Conservation (phyloP, 2,888 invertebrate species). For the Flabesymbios commensalis region DNA sequence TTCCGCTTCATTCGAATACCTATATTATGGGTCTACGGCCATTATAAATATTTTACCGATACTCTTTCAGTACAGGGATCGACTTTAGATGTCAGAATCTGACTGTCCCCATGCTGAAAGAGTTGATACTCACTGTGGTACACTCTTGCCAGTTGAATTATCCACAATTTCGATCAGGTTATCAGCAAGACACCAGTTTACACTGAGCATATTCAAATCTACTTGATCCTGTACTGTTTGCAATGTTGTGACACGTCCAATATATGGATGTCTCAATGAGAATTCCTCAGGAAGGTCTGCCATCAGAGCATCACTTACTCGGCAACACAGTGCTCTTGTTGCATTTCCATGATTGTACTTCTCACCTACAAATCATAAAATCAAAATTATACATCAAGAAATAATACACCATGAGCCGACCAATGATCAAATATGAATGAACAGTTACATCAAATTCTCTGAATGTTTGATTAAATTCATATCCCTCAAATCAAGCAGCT, state of each 20-base stretch:
- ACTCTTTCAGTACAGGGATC: no score
- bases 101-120: not conserved
- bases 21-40: no score
- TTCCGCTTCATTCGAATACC: no score
- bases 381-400: no score
- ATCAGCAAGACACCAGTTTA: slow-evolving; percentile 50
- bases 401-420: no score
- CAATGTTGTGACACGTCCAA: slow-evolving; percentile 20
- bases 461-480: no score
- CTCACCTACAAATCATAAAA: no score
- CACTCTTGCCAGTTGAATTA: slow-evolving; percentile 42
- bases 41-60: no score
- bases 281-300: slow-evolving; percentile 41
- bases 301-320: slow-evolving; percentile 42
- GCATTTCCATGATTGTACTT: slow-evolving; percentile 54
- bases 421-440: no score
- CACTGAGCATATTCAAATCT: slow-evolving; percentile 20
- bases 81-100: not conserved
- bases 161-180: slow-evolving; percentile 44
- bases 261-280: slow-evolving; percentile 36
- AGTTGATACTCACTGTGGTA: slow-evolving; percentile 32
- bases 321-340: slow-evolving; percentile 49
- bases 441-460: no score
- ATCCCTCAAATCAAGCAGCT: no score
- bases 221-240: slow-evolving; percentile 14